Conservation (phyloP, 2,113 vertebrate genomes). For the Forbesichthys agassizii region DNA sequence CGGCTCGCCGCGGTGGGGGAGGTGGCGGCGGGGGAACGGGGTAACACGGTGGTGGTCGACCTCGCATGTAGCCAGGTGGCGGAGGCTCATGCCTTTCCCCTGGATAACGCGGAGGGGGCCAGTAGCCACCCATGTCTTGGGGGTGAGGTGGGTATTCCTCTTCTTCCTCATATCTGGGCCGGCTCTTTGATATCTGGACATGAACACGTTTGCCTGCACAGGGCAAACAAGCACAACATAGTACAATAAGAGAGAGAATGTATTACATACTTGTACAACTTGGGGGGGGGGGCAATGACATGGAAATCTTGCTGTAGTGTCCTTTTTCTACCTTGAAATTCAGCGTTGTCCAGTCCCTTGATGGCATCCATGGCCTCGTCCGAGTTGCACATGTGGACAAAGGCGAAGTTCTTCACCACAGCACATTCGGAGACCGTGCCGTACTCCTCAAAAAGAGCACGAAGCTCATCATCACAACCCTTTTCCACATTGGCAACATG, state of each 20-base stretch:
- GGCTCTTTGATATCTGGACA: conserved; percentile 95
- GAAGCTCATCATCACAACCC: conserved; percentile 75
- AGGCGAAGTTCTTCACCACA: conserved; percentile 82
- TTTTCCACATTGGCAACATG: conserved; percentile 81
- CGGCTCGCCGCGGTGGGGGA: conserved; percentile 70
- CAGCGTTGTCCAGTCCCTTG: conserved; percentile 77
- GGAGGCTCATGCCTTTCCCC: conserved; percentile 83
- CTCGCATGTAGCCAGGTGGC: conserved; percentile 65
- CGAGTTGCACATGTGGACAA: conserved; percentile 81
- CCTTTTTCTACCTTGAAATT: conserved; percentile 74
- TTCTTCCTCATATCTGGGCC: conserved; percentile 85
- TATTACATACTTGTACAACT: neutral
- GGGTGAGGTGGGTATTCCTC: conserved; percentile 85
- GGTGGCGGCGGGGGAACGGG: conserved; percentile 83
- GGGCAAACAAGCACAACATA: neutral
- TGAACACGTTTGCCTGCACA: conserved; percentile 92
- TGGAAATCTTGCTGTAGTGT: rapidly evolving
- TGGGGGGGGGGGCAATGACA: neutral
- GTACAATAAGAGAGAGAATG: neutral
- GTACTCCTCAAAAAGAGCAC: conserved; percentile 80
- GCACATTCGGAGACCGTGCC: conserved; percentile 79
- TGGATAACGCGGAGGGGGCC: conserved; percentile 90
- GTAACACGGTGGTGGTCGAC: conserved; percentile 72
- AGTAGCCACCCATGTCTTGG: conserved; percentile 88
- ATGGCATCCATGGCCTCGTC: conserved; percentile 84